Evolutionary conservation across 2,113 vertebrate species (phyloP).

Genomic region (Strix uralensis): DNA sequence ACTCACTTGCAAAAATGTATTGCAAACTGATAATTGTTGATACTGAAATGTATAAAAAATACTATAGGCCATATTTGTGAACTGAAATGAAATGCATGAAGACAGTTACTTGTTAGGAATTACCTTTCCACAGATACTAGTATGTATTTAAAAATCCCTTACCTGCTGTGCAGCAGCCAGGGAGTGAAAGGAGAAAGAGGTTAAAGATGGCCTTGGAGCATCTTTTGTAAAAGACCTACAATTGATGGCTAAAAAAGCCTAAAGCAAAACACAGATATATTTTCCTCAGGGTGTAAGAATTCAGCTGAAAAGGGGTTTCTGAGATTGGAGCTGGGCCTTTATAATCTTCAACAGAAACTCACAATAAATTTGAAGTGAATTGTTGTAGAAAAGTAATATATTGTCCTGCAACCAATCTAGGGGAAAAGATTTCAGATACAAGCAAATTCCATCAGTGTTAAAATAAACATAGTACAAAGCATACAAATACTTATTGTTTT

Average conservation of each 20-base stretch:
- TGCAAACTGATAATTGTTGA: background rate
- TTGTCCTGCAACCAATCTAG: background rate
- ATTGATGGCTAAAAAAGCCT: slow-evolving; percentile 22
- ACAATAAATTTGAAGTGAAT: background rate
- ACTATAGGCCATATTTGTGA: background rate
- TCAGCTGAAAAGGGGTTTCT: background rate
- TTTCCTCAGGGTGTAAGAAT: slow-evolving; percentile 7
- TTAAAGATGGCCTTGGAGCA: slow-evolving; percentile 45
- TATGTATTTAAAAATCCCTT: background rate
- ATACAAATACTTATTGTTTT: background rate
- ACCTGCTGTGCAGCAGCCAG: background rate
- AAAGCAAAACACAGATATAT: slow-evolving; percentile 19
- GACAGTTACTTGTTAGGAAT: background rate
- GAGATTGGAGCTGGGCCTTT: background rate
- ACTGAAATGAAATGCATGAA: background rate
- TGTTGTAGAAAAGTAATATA: background rate
- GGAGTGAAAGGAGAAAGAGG: slow-evolving; percentile 29
- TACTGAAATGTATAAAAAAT: background rate
- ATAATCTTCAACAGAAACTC: background rate
- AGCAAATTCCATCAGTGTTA: background rate
- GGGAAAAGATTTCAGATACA: background rate
- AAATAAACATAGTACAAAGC: background rate
- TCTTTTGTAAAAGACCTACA: background rate
- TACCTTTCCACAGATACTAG: background rate
- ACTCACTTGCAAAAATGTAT: background rate